Base-by-base conservation (phyloP, 2,797 vertebrate genomes). In the Oryzias dopingdopingensis region DNA sequence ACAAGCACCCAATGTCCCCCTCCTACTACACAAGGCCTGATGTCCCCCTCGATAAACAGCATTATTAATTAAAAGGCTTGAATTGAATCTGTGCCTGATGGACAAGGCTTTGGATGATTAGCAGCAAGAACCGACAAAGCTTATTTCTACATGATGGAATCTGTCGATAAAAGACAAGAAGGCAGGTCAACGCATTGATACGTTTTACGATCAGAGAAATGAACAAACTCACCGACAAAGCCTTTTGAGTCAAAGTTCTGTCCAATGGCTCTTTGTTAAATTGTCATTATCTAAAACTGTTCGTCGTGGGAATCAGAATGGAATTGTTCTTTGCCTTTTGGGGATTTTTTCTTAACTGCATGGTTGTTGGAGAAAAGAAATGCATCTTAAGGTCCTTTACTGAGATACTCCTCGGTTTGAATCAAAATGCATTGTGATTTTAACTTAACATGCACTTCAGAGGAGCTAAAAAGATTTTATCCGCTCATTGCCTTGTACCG, bases 21-120 rank as follows among this genome's bases (percentile, higher is more conserved):
- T 48, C 59, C 60, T 57, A 37, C 74, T 69, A 18, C 41, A 37
- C 74, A 80, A 78, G 52, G 67, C 74, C 82, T 86, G 88, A 90
- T 90, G 88, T 89, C 86, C 86, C 86, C 75, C 49, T 80, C 46
- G 90, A 92, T 93, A 92, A 92, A 92, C 80, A 55, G 80, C 86
- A 91, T 91, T 91, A 92, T 93, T 92, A 92, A 92, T 92, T 92
- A 92, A 90, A 88, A 85, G 83, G 74, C 76, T 75, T 83, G 89
- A 92, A 90, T 90, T 92, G 87, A 91, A 91, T 92, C 85, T 87
- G 78, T 53, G 82, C 80, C 81, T 92, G 89, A 91, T 82, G 86
- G 90, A 89, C 83, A 64, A 88, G 88, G 72, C 79, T 84, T 23
- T 23, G 76, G 81, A 82, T 70, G 77, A 90, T 87, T 89, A 84